Percentiles rank a stretch among this genome's conserved stretches.
Evolutionary conservation across 1,140 invertebrate genomes (phyloP).

Genomic region (Myzus persicae): DNA sequence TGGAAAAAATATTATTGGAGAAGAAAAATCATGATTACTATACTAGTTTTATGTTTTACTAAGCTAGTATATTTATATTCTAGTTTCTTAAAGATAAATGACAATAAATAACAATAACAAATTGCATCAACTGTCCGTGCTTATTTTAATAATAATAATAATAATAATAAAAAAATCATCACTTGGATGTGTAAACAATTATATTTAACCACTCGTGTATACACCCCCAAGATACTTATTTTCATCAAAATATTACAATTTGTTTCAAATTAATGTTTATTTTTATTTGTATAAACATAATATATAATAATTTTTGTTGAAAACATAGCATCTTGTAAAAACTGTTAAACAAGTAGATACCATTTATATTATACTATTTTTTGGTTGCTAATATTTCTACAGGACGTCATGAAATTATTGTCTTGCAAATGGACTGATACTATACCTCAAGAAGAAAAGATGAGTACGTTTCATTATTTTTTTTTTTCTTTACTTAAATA

Average conservation of each 20-base stretch:
- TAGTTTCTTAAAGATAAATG: background rate
- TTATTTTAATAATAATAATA: background rate
- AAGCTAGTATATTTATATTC: background rate
- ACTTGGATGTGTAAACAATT: background rate
- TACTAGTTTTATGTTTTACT: background rate
- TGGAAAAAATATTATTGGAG: background rate
- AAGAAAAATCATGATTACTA: background rate
- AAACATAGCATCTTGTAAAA: slow-evolving; percentile 52
- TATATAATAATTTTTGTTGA: slow-evolving; percentile 56
- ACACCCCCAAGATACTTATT: background rate
- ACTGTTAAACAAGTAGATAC: slow-evolving; percentile 22
- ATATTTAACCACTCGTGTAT: background rate
- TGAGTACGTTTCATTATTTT: slow-evolving; percentile 46
- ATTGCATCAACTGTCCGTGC: background rate
- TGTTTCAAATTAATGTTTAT: background rate
- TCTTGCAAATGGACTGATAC: slow-evolving; percentile 53
- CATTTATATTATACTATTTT: slow-evolving; percentile 52
- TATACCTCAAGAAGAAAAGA: slow-evolving; percentile 57
- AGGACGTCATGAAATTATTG: slow-evolving; percentile 52
- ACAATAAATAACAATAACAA: background rate
- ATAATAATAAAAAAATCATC: background rate
- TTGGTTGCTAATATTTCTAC: slow-evolving; percentile 56
- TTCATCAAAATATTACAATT: background rate
- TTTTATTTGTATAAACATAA: slow-evolving; percentile 24
- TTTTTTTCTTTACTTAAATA: slow-evolving; percentile 10